Percentiles rank a stretch among this genome's conserved stretches.
Evolutionary conservation across 2,113 vertebrate genomes (phyloP).

Genomic region (Taxidea taxus): DNA sequence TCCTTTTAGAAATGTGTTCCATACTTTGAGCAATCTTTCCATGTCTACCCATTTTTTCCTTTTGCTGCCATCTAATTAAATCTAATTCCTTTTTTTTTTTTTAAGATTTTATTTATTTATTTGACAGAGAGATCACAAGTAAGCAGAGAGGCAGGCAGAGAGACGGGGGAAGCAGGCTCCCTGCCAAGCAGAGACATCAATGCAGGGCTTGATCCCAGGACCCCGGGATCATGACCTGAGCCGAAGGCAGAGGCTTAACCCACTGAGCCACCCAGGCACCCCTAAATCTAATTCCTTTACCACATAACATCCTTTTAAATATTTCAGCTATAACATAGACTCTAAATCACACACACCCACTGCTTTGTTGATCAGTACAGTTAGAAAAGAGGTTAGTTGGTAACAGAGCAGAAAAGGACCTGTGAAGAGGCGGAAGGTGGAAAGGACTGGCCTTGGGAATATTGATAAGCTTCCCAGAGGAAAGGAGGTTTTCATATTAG

Average conservation of each 20-base stretch:
- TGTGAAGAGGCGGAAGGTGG: neutral
- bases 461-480: neutral
- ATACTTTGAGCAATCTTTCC: neutral
- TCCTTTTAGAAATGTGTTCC: neutral
- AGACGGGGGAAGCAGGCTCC: too few species aligned
- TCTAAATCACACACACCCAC: neutral
- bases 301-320: neutral
- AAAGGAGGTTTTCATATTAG: conserved; percentile 29
- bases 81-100: neutral
- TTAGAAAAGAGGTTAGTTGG: neutral
- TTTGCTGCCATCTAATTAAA: neutral
- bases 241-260: too few species aligned
- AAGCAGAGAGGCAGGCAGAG: too few species aligned
- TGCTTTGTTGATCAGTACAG: neutral
- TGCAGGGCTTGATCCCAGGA: too few species aligned
- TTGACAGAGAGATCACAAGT: too few species aligned
- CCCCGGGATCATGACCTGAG: too few species aligned
- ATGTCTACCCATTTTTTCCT: neutral
- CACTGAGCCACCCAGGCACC: too few species aligned
- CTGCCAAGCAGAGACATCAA: too few species aligned
- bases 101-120: too few species aligned
- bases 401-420: neutral
- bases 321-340: neutral
- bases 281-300: neutral
- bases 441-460: neutral